Evolutionary conservation across 2,888 invertebrate genomes (phyloP).

Genomic region (Phyto melanocephala): DNA sequence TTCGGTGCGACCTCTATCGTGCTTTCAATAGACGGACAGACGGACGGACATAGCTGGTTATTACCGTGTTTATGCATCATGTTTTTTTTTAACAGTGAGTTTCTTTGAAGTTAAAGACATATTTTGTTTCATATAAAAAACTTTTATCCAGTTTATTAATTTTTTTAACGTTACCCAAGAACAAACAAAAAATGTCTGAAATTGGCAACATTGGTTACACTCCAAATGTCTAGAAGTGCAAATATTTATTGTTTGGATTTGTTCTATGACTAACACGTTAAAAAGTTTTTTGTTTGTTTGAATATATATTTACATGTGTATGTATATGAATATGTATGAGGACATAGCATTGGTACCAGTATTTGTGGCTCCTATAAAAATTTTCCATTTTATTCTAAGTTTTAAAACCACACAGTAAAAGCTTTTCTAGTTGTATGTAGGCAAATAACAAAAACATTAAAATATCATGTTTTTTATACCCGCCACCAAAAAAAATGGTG

Average conservation of each 20-base stretch:
- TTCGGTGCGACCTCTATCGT: too few relatives aligned
- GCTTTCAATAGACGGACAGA: too few relatives aligned
- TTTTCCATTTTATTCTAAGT: neutral
- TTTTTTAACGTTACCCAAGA: neutral
- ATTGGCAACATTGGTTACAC: constrained; percentile 11
- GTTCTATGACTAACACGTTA: constrained; percentile 43
- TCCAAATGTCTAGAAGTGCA: constrained; percentile 3
- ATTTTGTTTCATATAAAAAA: neutral
- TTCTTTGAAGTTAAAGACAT: too few relatives aligned
- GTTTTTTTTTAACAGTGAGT: too few relatives aligned
- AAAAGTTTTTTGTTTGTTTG: constrained; percentile 3
- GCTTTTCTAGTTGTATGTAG: too few relatives aligned
- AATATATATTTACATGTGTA: neutral
- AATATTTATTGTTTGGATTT: constrained; percentile 38
- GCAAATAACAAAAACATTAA: too few relatives aligned
- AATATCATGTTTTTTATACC: too few relatives aligned
- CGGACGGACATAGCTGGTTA: too few relatives aligned
- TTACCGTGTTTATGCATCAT: too few relatives aligned
- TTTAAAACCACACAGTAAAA: too few relatives aligned
- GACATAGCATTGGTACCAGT: constrained; percentile 42
- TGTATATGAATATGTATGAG: constrained; percentile 13
- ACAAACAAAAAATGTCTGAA: neutral
- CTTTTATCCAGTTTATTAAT: neutral
- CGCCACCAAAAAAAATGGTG: too few relatives aligned
- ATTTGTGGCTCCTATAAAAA: constrained; percentile 45